A percentile compares a stretch with the other conserved stretches of the same genome.
Evolutionary conservation across 2,888 invertebrate species (phyloP).

Genomic region (Eupithecia pulchellata): DNA sequence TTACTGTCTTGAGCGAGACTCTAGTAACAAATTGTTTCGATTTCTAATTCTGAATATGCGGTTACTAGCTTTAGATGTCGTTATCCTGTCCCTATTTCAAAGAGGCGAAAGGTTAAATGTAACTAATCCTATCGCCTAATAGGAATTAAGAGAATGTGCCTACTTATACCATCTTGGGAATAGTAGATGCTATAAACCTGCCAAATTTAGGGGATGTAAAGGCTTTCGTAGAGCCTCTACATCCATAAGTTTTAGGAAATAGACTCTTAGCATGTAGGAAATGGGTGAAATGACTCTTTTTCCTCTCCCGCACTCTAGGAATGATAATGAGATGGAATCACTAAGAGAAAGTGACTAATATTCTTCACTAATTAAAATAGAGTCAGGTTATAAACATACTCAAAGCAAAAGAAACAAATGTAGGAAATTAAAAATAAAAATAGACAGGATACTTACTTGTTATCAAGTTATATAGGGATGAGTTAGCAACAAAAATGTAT

Average conservation of each 20-base stretch:
- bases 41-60: neutral
- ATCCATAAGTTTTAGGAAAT: slow-evolving; percentile 1
- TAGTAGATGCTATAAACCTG: slow-evolving; percentile 9
- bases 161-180: neutral
- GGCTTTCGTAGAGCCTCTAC: neutral
- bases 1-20: neutral
- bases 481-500: slow-evolving; percentile 1
- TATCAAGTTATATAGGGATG: neutral
- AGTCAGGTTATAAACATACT: neutral
- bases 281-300: slow-evolving; percentile 1
- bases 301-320: neutral
- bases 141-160: neutral
- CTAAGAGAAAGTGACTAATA: neutral
- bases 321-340: neutral
- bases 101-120: neutral
- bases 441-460: neutral
- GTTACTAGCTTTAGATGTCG: neutral
- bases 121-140: neutral
- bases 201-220: slow-evolving; percentile 13
- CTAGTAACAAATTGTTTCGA: neutral
- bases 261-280: neutral
- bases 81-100: neutral
- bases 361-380: neutral
- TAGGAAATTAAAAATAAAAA: neutral
- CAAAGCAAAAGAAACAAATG: neutral